Evolutionary conservation across 2,113 vertebrate genomes (phyloP), one percentile per base, ranked within the genome.

Genomic region (Serilophus lunatus): DNA sequence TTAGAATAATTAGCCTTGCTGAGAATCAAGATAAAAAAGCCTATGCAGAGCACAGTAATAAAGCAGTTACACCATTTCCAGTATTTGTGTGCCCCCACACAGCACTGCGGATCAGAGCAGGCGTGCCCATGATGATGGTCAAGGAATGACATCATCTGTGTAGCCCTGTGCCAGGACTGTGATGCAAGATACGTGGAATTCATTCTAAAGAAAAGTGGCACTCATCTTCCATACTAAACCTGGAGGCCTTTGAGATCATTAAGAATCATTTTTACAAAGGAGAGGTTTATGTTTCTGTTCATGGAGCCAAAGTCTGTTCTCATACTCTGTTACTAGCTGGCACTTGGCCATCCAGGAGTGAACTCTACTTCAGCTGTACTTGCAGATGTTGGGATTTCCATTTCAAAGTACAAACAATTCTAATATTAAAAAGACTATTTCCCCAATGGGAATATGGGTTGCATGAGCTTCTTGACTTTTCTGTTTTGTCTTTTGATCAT

Each of bases 401-500:
- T 96, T 96, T 96, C 94, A 93, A 96, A 97, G 89, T 86, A 61
- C 83, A 95, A 96, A 95, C 63, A 94, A 88, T 82, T 94, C 87
- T 92, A 87, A 95, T 95, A 96, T 93, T 95, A 78, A 95, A 94
- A 95, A 85, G 85, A 31, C 54, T 79, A 5, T 94, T 90, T 96
- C 60, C 85, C 66, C 56, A 33, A 40, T 95, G 95, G 83, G 83
- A 84, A 49, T 92, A 74, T 45, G 64, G 71, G 53, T 93, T 95
- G 70, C 63, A 57, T 80, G 92, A 90, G 74, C 76, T 95, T 92
- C 93, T 89, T 96, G 90, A 90, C 93, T 96, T 94, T 89, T 82
- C 82, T 90, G 82, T 91, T 92, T 93, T 0, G 3, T 76, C 87
- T 95, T 96, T 93, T 92, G 92, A 94, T 97, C 1, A 1, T 53